These are phyloP conservation scores for Acanthosepion esculentum DNA, from an alignment of 2,888 invertebrate species.

Conservation along the genomic window DNA sequence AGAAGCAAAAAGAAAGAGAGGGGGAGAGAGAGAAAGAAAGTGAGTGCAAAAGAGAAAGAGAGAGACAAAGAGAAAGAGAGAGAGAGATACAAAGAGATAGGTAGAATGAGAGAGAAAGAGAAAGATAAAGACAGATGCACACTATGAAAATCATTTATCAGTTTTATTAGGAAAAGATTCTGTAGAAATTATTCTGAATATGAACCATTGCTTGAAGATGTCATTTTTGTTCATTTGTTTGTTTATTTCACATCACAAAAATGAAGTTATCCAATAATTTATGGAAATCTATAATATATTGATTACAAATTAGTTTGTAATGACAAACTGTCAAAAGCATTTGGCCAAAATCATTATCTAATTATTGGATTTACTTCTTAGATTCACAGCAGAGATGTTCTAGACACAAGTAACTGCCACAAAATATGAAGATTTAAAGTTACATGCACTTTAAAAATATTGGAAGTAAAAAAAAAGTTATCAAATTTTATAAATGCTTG, in stretches of 20 bases:
- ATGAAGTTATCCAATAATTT: background rate
- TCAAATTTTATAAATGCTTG: background rate
- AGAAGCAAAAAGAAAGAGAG: no score
- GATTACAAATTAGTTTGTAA: background rate
- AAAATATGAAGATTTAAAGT: background rate
- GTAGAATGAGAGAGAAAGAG: no score
- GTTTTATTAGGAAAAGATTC: no score
- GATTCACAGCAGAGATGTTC: background rate
- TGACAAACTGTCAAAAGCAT: constrained; percentile 5
- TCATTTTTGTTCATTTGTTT: no score
- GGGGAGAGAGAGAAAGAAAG: no score
- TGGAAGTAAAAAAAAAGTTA: background rate
- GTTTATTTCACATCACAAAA: background rate
- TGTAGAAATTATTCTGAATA: no score
- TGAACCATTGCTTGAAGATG: no score
- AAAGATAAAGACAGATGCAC: no score
- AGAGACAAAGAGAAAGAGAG: no score
- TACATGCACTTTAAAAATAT: background rate
- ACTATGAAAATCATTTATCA: no score
- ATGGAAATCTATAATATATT: background rate
- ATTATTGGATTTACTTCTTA: background rate
- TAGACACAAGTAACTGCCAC: background rate
- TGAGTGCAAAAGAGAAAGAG: no score
- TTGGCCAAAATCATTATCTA: background rate
- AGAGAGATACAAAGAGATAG: no score